Conservation (phyloP, 2,888 invertebrate genomes). For the Syritta pipiens region DNA sequence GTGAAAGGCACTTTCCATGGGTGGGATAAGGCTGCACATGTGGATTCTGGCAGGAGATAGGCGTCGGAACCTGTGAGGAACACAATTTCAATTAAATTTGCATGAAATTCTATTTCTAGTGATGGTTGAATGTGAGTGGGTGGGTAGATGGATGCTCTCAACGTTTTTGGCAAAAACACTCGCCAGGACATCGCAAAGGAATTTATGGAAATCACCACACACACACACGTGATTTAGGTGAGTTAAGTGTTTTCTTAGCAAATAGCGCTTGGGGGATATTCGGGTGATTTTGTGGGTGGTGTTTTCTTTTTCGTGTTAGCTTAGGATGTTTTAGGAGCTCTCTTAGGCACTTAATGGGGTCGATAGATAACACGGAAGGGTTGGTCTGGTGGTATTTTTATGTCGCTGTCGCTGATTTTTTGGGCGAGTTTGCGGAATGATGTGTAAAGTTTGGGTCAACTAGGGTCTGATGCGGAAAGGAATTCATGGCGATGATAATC, state of each 20-base stretch:
- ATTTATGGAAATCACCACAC: slow-evolving; percentile 67
- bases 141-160: not conserved
- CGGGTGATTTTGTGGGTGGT: not conserved
- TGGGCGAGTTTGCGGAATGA: too few relatives aligned
- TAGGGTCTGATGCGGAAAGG: too few relatives aligned
- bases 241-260: slow-evolving; percentile 66
- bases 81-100: slow-evolving; percentile 71
- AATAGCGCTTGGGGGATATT: slow-evolving; percentile 31
- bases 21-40: slow-evolving; percentile 37
- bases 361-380: slow-evolving; percentile 34
- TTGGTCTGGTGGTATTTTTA: too few relatives aligned
- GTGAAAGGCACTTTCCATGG: slow-evolving; percentile 11
- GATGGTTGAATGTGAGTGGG: not conserved
- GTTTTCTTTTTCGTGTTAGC: not conserved
- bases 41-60: slow-evolving; percentile 47
- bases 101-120: slow-evolving; percentile 66
- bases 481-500: too few relatives aligned
- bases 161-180: slow-evolving; percentile 48
- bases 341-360: slow-evolving; percentile 43
- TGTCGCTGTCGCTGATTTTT: too few relatives aligned
- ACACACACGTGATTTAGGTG: slow-evolving; percentile 64
- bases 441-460: too few relatives aligned
- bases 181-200: slow-evolving; percentile 38
- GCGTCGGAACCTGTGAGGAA: slow-evolving; percentile 37
- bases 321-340: slow-evolving; percentile 26